These are phyloP conservation scores for Psilanteris sp. DNA, from an alignment of 1,140 invertebrate genomes.

Conservation along the genomic window DNA sequence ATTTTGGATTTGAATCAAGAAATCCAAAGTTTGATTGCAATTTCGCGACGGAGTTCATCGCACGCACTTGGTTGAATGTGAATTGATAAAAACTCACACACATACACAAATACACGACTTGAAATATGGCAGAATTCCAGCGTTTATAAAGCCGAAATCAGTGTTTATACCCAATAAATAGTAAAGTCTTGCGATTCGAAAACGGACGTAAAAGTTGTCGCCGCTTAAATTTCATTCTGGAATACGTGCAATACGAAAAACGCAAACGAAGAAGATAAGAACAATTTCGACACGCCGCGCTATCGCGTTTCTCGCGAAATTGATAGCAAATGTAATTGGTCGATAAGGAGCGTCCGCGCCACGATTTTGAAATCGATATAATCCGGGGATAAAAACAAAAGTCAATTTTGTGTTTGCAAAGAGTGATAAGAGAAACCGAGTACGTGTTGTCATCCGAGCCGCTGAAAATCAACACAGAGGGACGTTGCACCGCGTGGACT, in stretches of 20 bases:
- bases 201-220: too few species aligned
- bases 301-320: conserved; percentile 23
- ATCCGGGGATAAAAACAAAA: conserved; percentile 26
- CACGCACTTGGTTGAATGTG: too few species aligned
- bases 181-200: too few species aligned
- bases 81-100: too few species aligned
- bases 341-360: conserved; percentile 25
- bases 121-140: too few species aligned
- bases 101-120: too few species aligned
- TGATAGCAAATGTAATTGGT: conserved; percentile 45
- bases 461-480: conserved; percentile 12
- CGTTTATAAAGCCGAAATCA: too few species aligned
- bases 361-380: conserved; percentile 31
- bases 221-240: neutral
- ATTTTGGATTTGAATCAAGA: too few species aligned
- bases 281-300: conserved; percentile 9
- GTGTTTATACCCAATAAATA: too few species aligned
- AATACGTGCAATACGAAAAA: conserved; percentile 3
- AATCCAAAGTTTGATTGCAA: too few species aligned
- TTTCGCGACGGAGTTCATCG: too few species aligned
- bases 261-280: conserved; percentile 16
- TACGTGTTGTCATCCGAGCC: neutral
- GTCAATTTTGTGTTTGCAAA: conserved; percentile 40
- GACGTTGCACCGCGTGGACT: conserved; percentile 28
- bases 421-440: conserved; percentile 13